A percentile compares a stretch with the other conserved stretches of the same genome.
Evolutionary conservation across 2,113 vertebrate genomes (phyloP).

Genomic region (Oriolus oriolus): DNA sequence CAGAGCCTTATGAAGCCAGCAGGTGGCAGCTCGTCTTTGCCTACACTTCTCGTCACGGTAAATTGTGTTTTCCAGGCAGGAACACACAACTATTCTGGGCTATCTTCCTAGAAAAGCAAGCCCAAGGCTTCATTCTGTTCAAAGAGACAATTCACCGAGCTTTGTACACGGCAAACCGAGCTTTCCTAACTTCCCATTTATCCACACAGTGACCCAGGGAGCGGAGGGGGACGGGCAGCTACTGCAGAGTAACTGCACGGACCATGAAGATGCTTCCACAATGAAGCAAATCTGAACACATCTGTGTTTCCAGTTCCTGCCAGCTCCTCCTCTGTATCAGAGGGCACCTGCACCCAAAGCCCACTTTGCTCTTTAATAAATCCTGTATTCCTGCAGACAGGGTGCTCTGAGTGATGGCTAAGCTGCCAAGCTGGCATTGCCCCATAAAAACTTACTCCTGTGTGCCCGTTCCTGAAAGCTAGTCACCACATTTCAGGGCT

Average conservation of each 20-base stretch:
- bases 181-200: not conserved
- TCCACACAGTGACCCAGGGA: not conserved
- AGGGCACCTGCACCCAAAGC: not conserved
- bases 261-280: not conserved
- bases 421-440: not conserved
- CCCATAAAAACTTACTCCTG: not conserved
- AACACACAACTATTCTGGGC: not conserved
- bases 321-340: not conserved
- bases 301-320: not conserved
- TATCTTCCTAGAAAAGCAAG: not conserved
- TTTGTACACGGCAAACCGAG: not conserved
- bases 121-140: not conserved
- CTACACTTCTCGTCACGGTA: not conserved
- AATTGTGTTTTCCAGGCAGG: not conserved
- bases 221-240: not conserved
- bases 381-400: not conserved
- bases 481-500: not conserved
- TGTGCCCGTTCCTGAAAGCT: not conserved
- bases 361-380: not conserved
- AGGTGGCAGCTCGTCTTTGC: slow-evolving; percentile 27
- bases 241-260: not conserved
- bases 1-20: not conserved
- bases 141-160: not conserved
- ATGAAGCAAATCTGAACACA: not conserved
- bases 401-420: not conserved